Evolutionary conservation across 2,888 invertebrate genomes (phyloP).

Genomic region (Encarsia formosa): DNA sequence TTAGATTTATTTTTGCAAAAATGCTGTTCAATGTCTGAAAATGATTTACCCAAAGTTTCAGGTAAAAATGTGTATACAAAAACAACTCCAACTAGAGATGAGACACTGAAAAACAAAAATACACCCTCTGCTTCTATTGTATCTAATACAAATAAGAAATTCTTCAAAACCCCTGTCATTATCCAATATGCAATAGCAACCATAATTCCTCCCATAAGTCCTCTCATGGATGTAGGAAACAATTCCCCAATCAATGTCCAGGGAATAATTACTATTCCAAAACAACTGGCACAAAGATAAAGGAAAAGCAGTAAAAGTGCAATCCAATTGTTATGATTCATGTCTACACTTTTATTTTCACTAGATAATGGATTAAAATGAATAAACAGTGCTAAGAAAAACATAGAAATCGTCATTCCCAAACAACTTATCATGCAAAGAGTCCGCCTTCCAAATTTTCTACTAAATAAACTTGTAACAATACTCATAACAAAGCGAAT

Average conservation of each 20-base stretch:
- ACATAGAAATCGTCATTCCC: constrained; percentile 56
- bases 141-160: constrained; percentile 53
- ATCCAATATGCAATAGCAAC: constrained; percentile 55
- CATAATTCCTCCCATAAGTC: constrained; percentile 54
- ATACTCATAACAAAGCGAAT: constrained; percentile 56
- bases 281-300: constrained; percentile 55
- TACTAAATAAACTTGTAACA: constrained; percentile 53
- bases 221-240: constrained; percentile 55
- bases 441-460: constrained; percentile 52
- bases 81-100: constrained; percentile 50
- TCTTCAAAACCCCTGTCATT: constrained; percentile 56
- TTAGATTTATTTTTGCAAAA: constrained; percentile 42
- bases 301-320: constrained; percentile 52
- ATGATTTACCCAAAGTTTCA: constrained; percentile 58
- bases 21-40: constrained; percentile 55
- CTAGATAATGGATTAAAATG: constrained; percentile 35
- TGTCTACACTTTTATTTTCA: too few relatives aligned
- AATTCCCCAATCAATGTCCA: constrained; percentile 59
- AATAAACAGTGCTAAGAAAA: constrained; percentile 43
- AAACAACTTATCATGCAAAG: constrained; percentile 54
- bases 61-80: constrained; percentile 56
- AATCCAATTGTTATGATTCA: constrained; percentile 50
- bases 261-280: constrained; percentile 58
- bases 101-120: constrained; percentile 53
- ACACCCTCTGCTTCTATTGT: constrained; percentile 49